Conservation (phyloP, 2,113 vertebrate species). For the Spheniscus mendiculus region DNA sequence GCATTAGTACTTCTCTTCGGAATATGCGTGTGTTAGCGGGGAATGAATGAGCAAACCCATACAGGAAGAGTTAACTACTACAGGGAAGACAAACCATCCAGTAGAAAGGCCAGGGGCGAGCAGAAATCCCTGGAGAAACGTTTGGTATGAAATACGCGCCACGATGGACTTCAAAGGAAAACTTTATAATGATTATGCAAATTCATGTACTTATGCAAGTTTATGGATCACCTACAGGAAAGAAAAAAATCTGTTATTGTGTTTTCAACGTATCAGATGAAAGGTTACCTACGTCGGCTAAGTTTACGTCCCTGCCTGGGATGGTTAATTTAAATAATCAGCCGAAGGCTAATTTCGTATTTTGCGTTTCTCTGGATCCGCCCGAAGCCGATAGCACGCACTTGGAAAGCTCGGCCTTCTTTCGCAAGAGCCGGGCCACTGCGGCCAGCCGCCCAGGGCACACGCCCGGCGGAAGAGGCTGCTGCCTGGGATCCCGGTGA, state of each 20-base stretch:
- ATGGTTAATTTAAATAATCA: not conserved
- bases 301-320: not conserved
- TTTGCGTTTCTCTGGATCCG: not conserved
- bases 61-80: fast-evolving
- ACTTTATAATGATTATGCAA: not conserved
- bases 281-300: not conserved
- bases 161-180: not conserved
- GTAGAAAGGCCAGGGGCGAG: fast-evolving
- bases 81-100: not conserved
- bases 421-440: fast-evolving
- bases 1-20: not conserved
- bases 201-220: not conserved
- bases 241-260: not conserved
- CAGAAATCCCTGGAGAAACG: not conserved
- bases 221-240: not conserved
- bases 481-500: fast-evolving
- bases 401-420: fast-evolving
- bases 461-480: fast-evolving
- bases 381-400: fast-evolving
- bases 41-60: fast-evolving
- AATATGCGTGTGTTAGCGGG: fast-evolving
- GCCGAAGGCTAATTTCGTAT: not conserved
- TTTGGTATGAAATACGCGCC: not conserved
- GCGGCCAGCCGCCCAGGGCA: fast-evolving
- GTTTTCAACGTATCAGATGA: not conserved